phyloP scores from a whole-genome alignment of 2,888 invertebrate species.

The Ecliptopera silaceata region DNA sequence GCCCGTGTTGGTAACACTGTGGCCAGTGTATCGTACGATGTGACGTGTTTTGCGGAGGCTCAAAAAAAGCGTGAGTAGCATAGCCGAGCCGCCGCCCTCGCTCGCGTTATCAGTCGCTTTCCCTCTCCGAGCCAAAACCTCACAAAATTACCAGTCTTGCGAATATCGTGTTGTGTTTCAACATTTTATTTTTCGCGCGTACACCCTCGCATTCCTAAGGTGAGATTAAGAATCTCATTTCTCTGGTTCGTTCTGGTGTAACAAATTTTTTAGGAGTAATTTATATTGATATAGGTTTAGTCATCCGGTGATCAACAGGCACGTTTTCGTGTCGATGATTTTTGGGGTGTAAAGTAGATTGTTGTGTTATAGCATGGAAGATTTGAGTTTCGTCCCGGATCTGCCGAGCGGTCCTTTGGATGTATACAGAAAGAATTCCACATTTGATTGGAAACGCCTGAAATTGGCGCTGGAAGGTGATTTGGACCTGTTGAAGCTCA shows the following conservation, averaged over 20 bases:
- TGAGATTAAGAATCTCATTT: conserved; percentile 42
- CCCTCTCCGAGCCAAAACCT: conserved; percentile 37
- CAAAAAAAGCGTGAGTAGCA: conserved; percentile 38
- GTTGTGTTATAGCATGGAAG: conserved; percentile 65
- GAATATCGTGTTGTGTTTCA: conserved; percentile 39
- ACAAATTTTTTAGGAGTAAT: conserved; percentile 43
- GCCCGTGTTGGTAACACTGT: too few relatives aligned
- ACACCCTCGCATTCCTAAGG: conserved; percentile 46
- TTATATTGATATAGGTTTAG: conserved; percentile 53
- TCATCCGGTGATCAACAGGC: conserved; percentile 55
- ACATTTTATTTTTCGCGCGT: conserved; percentile 28
- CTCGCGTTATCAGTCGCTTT: conserved; percentile 45
- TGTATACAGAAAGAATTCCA: conserved; percentile 88
- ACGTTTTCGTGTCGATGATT: conserved; percentile 36
- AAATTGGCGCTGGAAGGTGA: conserved; percentile 91
- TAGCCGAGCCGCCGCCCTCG: conserved; percentile 31
- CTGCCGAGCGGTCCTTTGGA: conserved; percentile 90
- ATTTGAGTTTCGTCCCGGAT: conserved; percentile 86
- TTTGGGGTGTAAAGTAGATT: conserved; percentile 14
- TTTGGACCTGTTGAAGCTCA: conserved; percentile 86
- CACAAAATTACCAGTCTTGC: conserved; percentile 44
- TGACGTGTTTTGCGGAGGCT: conserved; percentile 40
- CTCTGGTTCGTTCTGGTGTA: too few relatives aligned
- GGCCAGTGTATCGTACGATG: neutral
- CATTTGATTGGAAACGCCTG: conserved; percentile 94